Conservation (phyloP, 1,140 invertebrate species). For the Lepidurus packardi region DNA sequence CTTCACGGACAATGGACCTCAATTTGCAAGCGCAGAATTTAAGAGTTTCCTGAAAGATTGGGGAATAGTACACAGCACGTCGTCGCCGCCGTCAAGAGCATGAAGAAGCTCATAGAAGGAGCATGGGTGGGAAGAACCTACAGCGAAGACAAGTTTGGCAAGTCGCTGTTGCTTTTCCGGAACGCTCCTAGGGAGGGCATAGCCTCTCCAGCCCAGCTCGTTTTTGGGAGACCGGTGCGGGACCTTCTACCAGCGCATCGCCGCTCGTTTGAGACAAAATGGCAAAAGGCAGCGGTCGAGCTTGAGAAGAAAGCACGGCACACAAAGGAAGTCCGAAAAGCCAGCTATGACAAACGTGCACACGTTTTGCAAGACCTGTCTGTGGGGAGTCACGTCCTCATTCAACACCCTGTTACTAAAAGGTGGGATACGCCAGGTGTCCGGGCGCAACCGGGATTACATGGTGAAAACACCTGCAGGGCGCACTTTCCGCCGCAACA, state of each 20-base stretch:
- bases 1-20: conserved; percentile 25
- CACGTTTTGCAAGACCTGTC: neutral
- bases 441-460: conserved; percentile 14
- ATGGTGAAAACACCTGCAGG: neutral
- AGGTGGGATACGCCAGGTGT: neutral
- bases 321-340: neutral
- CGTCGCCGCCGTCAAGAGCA: conserved; percentile 26
- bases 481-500: conserved; percentile 11
- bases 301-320: conserved; percentile 16
- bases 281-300: conserved; percentile 33
- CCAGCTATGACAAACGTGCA: neutral
- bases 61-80: conserved; percentile 21
- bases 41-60: conserved; percentile 1
- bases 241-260: conserved; percentile 33
- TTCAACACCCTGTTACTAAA: neutral
- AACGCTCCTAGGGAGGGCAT: conserved; percentile 17
- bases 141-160: neutral
- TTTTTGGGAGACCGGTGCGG: conserved; percentile 33
- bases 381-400: neutral
- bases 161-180: conserved; percentile 25
- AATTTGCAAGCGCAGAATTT: conserved; percentile 23
- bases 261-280: conserved; percentile 34
- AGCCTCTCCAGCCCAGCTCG: conserved; percentile 32
- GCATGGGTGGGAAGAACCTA: neutral
- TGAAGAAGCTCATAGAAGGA: conserved; percentile 41